A percentile compares a stretch with the other conserved stretches of the same genome.
These are phyloP conservation scores for Nylanderia fulva DNA, from an alignment of 1,140 invertebrate genomes.

Conservation along the genomic window DNA sequence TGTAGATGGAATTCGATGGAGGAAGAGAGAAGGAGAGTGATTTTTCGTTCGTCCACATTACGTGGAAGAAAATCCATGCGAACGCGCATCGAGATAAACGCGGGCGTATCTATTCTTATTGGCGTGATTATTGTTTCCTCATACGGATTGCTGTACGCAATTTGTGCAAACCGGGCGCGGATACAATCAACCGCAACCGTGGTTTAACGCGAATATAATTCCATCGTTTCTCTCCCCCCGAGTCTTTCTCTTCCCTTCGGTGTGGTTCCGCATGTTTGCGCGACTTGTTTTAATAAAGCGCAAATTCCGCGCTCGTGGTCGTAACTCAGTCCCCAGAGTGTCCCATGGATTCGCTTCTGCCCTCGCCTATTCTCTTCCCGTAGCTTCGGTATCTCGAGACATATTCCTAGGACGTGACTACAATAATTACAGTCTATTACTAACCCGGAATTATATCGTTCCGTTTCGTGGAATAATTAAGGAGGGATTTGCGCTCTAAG, in stretches of 20 bases:
- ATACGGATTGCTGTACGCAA: constrained; percentile 13
- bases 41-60: background rate
- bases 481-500: background rate
- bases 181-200: constrained; percentile 30
- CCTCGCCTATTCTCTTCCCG: constrained; percentile 1
- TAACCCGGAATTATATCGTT: constrained; percentile 11
- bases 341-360: constrained; percentile 41
- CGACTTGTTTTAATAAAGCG: constrained; percentile 74
- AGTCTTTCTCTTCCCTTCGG: no score
- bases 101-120: background rate
- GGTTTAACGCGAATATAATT: constrained; percentile 58
- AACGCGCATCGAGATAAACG: background rate
- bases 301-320: constrained; percentile 70
- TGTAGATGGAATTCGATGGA: background rate
- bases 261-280: constrained; percentile 35
- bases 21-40: background rate
- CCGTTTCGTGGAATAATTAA: constrained; percentile 1
- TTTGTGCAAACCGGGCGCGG: constrained; percentile 16
- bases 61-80: constrained; percentile 17
- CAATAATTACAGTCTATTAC: constrained; percentile 62
- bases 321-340: constrained; percentile 63
- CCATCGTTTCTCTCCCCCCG: background rate
- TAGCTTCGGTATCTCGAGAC: constrained; percentile 28
- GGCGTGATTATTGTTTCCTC: constrained; percentile 42
- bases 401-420: constrained; percentile 66